phyloP scores from a whole-genome alignment of 1,140 invertebrate genomes.

The Camponotus vicinus region DNA sequence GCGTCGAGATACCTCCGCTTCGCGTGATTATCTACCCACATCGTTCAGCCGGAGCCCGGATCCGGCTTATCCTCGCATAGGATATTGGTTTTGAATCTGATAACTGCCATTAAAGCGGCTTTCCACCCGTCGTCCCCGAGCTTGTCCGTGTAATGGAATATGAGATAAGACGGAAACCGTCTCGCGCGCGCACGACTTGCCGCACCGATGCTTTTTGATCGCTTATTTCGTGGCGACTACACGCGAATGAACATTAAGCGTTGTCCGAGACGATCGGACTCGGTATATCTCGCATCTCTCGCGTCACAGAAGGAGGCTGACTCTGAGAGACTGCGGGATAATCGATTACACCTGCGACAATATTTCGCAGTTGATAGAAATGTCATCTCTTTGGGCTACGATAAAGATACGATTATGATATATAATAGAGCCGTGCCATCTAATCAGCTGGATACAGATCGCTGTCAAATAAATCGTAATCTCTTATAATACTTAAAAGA shows the following conservation, averaged over 20 bases:
- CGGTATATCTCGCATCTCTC: conserved; percentile 31
- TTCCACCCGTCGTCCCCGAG: conserved; percentile 67
- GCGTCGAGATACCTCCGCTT: conserved; percentile 62
- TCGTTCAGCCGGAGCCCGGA: conserved; percentile 43
- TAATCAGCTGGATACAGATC: background rate
- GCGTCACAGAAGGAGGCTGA: background rate
- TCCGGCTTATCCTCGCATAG: conserved; percentile 68
- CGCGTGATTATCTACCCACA: conserved; percentile 74
- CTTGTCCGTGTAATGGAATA: conserved; percentile 66
- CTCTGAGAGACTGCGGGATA: conserved; percentile 4
- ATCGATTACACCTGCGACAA: conserved; percentile 49
- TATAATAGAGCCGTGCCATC: conserved; percentile 41
- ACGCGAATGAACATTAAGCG: conserved; percentile 57
- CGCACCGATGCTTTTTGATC: conserved; percentile 59
- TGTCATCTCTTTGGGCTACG: background rate
- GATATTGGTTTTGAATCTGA: conserved; percentile 77
- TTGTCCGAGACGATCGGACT: conserved; percentile 20
- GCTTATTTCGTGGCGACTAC: conserved; percentile 38
- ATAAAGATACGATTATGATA: conserved; percentile 47
- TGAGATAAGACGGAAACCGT: conserved; percentile 69
- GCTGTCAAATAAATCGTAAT: conserved; percentile 15
- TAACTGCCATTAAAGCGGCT: conserved; percentile 71
- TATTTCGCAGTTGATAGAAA: conserved; percentile 43
- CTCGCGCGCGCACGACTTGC: conserved; percentile 46
- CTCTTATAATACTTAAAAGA: background rate